Evolutionary conservation across 2,797 vertebrate species (phyloP).

Genomic region (Tamandua tetradactyla): DNA sequence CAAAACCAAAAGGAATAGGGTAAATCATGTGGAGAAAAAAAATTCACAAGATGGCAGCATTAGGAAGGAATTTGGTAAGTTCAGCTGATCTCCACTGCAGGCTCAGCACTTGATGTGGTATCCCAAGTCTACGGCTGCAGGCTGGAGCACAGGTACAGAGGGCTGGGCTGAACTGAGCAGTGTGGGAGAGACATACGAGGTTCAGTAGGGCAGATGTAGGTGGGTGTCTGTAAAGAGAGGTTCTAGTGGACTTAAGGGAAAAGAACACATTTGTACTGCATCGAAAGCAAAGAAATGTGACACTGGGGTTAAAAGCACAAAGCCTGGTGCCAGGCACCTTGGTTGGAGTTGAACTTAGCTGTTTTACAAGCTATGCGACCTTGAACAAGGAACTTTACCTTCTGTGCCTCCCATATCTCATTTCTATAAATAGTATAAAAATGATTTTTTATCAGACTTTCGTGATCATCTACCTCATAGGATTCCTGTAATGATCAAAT

Average conservation of each 20-base stretch:
- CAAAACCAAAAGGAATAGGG: not conserved
- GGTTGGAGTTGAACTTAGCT: too few relatives aligned
- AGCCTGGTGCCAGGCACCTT: not conserved
- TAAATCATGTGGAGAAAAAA: not conserved
- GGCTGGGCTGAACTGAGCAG: not conserved
- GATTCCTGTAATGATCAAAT: too few relatives aligned
- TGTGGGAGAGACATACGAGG: not conserved
- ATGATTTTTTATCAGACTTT: too few relatives aligned
- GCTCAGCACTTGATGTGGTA: not conserved
- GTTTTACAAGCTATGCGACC: too few relatives aligned
- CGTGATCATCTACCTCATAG: too few relatives aligned
- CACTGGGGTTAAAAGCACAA: not conserved
- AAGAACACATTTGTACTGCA: too few relatives aligned
- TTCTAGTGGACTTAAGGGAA: too few relatives aligned
- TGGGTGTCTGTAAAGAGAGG: not conserved
- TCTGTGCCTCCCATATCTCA: too few relatives aligned
- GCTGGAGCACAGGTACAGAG: not conserved
- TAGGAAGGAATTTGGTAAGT: not conserved
- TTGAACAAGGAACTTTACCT: too few relatives aligned
- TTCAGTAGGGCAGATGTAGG: not conserved
- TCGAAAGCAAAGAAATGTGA: too few relatives aligned
- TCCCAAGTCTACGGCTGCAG: not conserved
- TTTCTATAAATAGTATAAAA: too few relatives aligned
- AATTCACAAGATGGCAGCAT: not conserved
- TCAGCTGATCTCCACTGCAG: not conserved